These are phyloP conservation scores for Xiphophorus couchianus DNA, from an alignment of 2,113 vertebrate species.

Conservation along the genomic window DNA sequence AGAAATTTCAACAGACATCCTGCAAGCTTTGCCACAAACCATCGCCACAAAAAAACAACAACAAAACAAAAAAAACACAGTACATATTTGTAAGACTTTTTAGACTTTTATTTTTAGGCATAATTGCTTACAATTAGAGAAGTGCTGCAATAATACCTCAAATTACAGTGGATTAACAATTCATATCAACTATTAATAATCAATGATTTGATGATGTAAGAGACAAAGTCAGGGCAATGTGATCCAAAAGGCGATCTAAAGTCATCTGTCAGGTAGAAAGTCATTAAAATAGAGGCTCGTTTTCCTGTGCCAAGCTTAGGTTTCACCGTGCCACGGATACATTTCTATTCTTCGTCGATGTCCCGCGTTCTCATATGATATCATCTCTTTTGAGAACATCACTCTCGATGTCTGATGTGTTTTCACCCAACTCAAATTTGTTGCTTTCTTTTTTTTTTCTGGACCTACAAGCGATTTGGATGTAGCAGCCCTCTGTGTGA, in stretches of 20 bases:
- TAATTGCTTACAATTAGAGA: not conserved
- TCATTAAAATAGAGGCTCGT: conserved; percentile 80
- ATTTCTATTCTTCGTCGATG: conserved; percentile 80
- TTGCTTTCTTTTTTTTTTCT: conserved; percentile 38
- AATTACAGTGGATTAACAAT: conserved; percentile 70
- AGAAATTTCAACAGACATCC: conserved; percentile 48
- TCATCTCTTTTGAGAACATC: conserved; percentile 65
- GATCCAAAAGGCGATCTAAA: conserved; percentile 81
- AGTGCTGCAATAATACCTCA: conserved; percentile 40
- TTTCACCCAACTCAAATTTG: conserved; percentile 54
- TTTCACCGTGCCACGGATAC: conserved; percentile 75
- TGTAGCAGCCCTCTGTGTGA: conserved; percentile 69
- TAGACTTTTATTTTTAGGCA: not conserved
- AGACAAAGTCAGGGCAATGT: conserved; percentile 82
- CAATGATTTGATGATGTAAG: conserved; percentile 81
- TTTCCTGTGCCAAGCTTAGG: conserved; percentile 75
- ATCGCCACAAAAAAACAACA: not conserved
- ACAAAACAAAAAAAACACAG: not conserved
- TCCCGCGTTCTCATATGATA: conserved; percentile 71
- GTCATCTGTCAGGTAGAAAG: conserved; percentile 85
- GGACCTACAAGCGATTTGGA: conserved; percentile 52
- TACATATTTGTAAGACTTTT: conserved; percentile 3
- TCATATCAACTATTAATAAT: conserved; percentile 82
- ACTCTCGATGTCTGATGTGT: conserved; percentile 61
- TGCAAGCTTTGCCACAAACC: conserved; percentile 34